Evolutionary conservation across 2,888 invertebrate genomes (phyloP).

Genomic region (Hydroisotoma schaefferi): DNA sequence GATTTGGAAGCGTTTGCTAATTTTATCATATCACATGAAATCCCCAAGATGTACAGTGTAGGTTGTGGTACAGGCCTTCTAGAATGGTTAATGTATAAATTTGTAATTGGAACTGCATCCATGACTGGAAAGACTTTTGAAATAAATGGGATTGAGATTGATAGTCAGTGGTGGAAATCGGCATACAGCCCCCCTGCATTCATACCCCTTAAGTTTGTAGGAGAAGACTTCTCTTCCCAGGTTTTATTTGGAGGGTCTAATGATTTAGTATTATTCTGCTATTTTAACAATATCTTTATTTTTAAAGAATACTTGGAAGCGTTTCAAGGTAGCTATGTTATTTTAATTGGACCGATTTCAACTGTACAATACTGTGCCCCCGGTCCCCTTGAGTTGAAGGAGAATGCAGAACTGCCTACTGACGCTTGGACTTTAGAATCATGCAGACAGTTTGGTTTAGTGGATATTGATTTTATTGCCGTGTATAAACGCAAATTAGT

Average conservation of each 20-base stretch:
- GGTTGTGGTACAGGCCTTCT: constrained; percentile 79
- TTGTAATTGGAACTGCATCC: constrained; percentile 3
- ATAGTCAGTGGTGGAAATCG: constrained; percentile 18
- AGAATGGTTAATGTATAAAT: constrained; percentile 67
- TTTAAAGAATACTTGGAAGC: constrained; percentile 11
- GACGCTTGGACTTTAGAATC: constrained; percentile 7
- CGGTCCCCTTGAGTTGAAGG: constrained; percentile 17
- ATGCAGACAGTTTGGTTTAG: constrained; percentile 11
- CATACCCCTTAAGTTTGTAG: constrained; percentile 14
- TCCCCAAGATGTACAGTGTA: constrained; percentile 60
- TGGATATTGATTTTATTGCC: constrained; percentile 15
- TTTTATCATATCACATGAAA: constrained; percentile 20
- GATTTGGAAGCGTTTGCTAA: constrained; percentile 61
- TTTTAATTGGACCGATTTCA: constrained; percentile 18
- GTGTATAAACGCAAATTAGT: constrained; percentile 10
- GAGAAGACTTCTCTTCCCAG: constrained; percentile 3
- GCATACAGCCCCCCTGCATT: constrained; percentile 13
- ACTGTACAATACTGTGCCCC: constrained; percentile 26
- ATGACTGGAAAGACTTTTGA: constrained; percentile 44
- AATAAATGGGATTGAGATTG: constrained; percentile 22
- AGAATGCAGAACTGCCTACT: constrained; percentile 13
- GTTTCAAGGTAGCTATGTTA: constrained; percentile 10
- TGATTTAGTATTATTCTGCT: constrained; percentile 18
- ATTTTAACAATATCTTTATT: constrained; percentile 16
- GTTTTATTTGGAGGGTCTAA: constrained; percentile 3